Evolutionary conservation across 2,113 vertebrate genomes (phyloP).

Genomic region (Scophthalmus maximus): DNA sequence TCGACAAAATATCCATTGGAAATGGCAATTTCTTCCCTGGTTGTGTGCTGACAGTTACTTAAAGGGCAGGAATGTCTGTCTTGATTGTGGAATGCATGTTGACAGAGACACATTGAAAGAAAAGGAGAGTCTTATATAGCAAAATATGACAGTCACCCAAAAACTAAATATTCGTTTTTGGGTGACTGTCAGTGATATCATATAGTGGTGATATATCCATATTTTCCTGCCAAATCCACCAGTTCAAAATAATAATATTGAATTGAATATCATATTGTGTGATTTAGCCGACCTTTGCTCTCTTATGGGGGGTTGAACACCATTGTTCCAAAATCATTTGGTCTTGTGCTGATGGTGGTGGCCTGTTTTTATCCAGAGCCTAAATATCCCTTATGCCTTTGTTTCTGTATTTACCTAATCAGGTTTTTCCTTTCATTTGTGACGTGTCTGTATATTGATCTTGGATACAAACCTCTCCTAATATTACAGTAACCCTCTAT

Average conservation of each 20-base stretch:
- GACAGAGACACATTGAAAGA: not conserved
- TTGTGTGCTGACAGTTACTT: conserved; percentile 19
- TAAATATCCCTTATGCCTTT: not conserved
- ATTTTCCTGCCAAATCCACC: too few relatives aligned
- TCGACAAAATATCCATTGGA: conserved; percentile 29
- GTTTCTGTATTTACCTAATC: not conserved
- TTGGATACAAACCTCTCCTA: not conserved
- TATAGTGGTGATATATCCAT: too few relatives aligned
- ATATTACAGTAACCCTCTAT: not conserved
- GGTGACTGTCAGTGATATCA: too few relatives aligned
- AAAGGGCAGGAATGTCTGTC: conserved; percentile 26
- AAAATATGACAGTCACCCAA: not conserved
- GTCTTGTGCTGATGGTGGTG: not conserved
- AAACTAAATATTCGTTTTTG: not conserved
- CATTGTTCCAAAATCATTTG: not conserved
- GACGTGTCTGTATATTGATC: not conserved
- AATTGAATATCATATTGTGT: not conserved
- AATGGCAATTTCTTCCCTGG: conserved; percentile 29
- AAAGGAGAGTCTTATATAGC: not conserved
- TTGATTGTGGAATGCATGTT: conserved; percentile 2
- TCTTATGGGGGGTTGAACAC: not conserved
- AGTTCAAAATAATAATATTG: not conserved
- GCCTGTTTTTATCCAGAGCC: not conserved
- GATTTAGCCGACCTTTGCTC: not conserved
- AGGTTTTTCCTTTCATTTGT: not conserved